Evolutionary conservation across 2,888 invertebrate genomes (phyloP).

Genomic region (Euclidia mi): DNA sequence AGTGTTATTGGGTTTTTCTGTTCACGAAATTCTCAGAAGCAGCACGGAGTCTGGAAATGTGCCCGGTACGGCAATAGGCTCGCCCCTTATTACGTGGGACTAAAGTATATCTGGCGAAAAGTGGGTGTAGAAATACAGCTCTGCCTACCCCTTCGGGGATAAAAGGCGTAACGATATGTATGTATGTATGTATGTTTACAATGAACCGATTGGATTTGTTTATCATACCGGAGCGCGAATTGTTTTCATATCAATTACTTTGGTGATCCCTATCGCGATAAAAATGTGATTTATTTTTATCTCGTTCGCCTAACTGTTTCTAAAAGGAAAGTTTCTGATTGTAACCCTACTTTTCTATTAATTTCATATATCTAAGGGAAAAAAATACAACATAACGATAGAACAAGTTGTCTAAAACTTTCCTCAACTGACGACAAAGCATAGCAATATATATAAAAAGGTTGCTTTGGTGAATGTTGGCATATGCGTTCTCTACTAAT

Average conservation of each 20-base stretch:
- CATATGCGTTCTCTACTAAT: no score
- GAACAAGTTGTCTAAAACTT: background rate
- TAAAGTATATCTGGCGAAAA: no score
- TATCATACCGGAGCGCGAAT: slow-evolving; percentile 16
- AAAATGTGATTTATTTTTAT: slow-evolving; percentile 16
- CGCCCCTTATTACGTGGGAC: no score
- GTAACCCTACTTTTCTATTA: slow-evolving; percentile 11
- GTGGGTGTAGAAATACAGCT: no score
- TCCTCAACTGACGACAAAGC: background rate
- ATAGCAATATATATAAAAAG: no score
- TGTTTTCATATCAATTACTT: slow-evolving; percentile 32
- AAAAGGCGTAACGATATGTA: no score
- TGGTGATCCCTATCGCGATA: slow-evolving; percentile 8
- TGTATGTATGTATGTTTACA: no score
- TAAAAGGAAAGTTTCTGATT: slow-evolving; percentile 9
- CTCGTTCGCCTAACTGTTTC: slow-evolving; percentile 3
- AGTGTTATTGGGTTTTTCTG: no score
- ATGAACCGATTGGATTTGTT: slow-evolving; percentile 37
- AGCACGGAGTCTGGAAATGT: no score
- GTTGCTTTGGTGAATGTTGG: background rate
- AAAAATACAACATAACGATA: background rate
- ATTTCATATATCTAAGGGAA: slow-evolving; percentile 1
- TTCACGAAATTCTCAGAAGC: no score
- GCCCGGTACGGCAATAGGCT: no score
- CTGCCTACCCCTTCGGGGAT: no score